Conservation (phyloP, 2,888 invertebrate species). For the Oasisia sp. region DNA sequence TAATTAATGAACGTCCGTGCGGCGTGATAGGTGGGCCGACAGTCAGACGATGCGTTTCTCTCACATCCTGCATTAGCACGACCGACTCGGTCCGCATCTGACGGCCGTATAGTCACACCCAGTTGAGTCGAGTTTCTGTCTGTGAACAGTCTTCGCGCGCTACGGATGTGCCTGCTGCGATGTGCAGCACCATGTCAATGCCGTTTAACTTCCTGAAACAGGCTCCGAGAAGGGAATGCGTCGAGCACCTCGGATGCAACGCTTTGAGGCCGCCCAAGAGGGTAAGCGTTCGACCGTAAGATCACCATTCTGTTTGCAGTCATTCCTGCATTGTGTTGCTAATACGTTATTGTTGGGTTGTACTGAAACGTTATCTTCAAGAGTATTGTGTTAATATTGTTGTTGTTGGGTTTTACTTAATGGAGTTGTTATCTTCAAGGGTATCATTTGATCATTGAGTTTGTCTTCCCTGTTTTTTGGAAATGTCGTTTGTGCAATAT, state of each 20-base stretch:
- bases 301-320: not conserved
- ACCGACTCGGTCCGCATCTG: not conserved
- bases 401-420: not conserved
- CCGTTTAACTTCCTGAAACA: conserved; percentile 6
- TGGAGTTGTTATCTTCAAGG: not conserved
- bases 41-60: not conserved
- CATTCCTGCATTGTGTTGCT: not conserved
- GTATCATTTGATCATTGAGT: not conserved
- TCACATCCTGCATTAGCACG: not conserved
- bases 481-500: not conserved
- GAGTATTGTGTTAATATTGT: not conserved
- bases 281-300: not conserved
- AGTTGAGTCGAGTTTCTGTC: not conserved
- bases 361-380: not conserved
- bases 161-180: conserved; percentile 9
- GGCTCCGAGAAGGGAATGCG: not conserved
- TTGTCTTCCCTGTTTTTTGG: not conserved
- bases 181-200: conserved; percentile 9
- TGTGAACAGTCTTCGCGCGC: not conserved
- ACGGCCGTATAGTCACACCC: not conserved
- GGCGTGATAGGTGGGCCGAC: not conserved
- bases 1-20: conserved; percentile 17
- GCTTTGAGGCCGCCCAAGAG: not conserved
- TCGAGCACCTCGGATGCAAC: not conserved
- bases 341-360: not conserved